Base-by-base conservation (phyloP, 2,888 invertebrate species). In the Agonopterix subpropinquella region DNA sequence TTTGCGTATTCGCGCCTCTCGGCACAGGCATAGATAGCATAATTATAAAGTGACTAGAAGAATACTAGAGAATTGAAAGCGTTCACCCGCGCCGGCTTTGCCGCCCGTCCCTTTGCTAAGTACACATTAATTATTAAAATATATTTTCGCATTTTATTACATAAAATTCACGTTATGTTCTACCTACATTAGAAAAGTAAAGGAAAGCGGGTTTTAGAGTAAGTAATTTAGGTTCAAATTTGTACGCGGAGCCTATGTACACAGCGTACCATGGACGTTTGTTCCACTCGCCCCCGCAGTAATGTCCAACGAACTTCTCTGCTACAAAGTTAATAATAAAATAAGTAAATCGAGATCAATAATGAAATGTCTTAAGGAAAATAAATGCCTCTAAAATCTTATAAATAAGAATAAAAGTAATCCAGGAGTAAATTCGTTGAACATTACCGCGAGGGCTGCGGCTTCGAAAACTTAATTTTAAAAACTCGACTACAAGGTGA, bases 81-180 rank as follows among this genome's bases (percentile, higher is more conserved):
- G 76, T 78, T 77, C 84, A 75, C 87, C 85, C 84, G 82, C 86
- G 79, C 76, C 85, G 84, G 86, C 86, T 81, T 74, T 73, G 85
- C 85, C 85, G 80, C 80, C 77, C 75, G 77, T 81, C 76, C 82
- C 84, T 73, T 77, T 68, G 82, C 86, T 85, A 85, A 86, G 79
- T 87, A 87, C 87, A 87, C 83, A 81, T 79, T 87, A 82, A 86
- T 87, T 87, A 88, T 86, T 87, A 87, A 88, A 87, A 87, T 88
- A 88, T 88, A 88, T 86, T 81, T 84, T 80, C 83, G 86, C 87
- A 84, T 86, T 88, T 80, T 85, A 86, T 87, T 88, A 88, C 85
- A 87, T 85, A 88, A 86, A 87, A 87, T 88, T 88, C 83, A 88
- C 84, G 87, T 88, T 86, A 86, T 81, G 84, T 76, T 82, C 87